Evolutionary conservation across 2,888 invertebrate genomes (phyloP).

Genomic region (Macrophya alboannulata): DNA sequence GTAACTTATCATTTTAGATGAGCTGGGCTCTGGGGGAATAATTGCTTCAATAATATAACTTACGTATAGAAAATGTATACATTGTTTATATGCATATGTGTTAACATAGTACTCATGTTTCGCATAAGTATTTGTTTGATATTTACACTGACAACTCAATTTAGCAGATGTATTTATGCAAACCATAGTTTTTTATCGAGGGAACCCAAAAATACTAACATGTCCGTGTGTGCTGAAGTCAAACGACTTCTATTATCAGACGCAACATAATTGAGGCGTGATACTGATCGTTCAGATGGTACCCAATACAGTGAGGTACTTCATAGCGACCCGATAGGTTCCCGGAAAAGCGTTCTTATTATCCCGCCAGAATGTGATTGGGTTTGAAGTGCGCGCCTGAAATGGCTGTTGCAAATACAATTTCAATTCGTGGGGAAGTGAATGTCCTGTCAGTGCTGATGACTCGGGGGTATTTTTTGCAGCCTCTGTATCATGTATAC

Average conservation of each 20-base stretch:
- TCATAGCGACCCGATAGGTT: conserved; percentile 8
- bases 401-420: conserved; percentile 24
- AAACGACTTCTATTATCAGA: conserved; percentile 12
- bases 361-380: conserved; percentile 13
- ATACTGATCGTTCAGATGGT: conserved; percentile 11
- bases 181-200: conserved; percentile 22
- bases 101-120: too few species aligned
- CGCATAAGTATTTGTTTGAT: too few species aligned
- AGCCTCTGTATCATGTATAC: background rate
- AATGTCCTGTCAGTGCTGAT: conserved; percentile 1
- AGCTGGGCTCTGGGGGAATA: too few species aligned
- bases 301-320: background rate
- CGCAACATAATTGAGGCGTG: conserved; percentile 4
- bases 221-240: conserved; percentile 7
- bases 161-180: background rate
- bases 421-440: conserved; percentile 24
- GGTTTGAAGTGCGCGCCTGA: background rate
- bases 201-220: conserved; percentile 29
- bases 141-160: too few species aligned
- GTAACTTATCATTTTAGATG: too few species aligned
- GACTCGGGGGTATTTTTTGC: background rate
- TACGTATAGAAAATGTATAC: too few species aligned
- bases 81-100: too few species aligned
- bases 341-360: conserved; percentile 14
- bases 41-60: too few species aligned